Percentiles rank a stretch among this genome's conserved stretches.
These are phyloP conservation scores for Parnassius glacialis DNA, from an alignment of 2,888 invertebrate species.

Conservation along the genomic window DNA sequence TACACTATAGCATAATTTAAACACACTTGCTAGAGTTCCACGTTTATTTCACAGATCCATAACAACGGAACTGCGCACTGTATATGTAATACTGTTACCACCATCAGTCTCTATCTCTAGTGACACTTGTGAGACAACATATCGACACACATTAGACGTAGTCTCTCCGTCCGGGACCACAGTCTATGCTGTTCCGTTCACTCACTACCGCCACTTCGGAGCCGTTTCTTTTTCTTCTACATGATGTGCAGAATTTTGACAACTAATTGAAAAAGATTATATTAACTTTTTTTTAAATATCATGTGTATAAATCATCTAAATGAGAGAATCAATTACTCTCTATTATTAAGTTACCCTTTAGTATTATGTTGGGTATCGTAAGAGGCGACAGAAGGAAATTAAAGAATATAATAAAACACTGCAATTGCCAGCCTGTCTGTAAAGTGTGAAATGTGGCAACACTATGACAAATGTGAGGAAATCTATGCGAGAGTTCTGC, in stretches of 20 bases:
- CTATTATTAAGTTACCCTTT: too few relatives aligned
- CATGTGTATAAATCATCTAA: too few relatives aligned
- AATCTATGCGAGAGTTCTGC: too few relatives aligned
- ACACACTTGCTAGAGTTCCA: constrained; percentile 1
- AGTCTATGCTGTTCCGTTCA: constrained; percentile 68
- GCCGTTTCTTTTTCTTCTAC: constrained; percentile 64
- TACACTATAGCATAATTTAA: constrained; percentile 23
- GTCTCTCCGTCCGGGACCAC: constrained; percentile 62
- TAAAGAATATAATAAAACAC: too few relatives aligned
- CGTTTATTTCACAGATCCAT: constrained; percentile 32
- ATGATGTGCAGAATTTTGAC: constrained; percentile 59
- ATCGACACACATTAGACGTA: constrained; percentile 57
- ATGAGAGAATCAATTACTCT: too few relatives aligned
- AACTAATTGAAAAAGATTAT: constrained; percentile 42
- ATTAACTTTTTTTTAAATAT: neutral
- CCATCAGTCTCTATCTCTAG: constrained; percentile 72
- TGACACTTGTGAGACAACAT: constrained; percentile 30
- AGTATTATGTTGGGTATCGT: too few relatives aligned
- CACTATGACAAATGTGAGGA: too few relatives aligned
- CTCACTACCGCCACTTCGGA: constrained; percentile 72
- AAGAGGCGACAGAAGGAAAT: too few relatives aligned
- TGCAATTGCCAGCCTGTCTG: too few relatives aligned
- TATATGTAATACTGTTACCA: constrained; percentile 65
- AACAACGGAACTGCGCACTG: constrained; percentile 40
- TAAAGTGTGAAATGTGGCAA: too few relatives aligned